Percentiles rank a stretch among this genome's conserved stretches.
These are phyloP conservation scores for Electrophaes corylata DNA, from an alignment of 2,888 invertebrate species.

Conservation along the genomic window DNA sequence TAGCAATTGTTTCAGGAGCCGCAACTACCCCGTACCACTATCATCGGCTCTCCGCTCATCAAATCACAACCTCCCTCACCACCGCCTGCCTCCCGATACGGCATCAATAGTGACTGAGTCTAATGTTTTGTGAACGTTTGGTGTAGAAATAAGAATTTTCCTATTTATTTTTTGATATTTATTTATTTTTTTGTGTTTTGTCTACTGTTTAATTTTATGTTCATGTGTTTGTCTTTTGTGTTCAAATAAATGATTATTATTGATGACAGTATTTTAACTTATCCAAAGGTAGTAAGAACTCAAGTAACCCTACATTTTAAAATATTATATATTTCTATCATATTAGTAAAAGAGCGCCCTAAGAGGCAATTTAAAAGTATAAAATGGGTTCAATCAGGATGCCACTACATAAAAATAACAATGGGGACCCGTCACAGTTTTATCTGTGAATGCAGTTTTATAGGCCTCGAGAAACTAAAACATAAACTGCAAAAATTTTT, in stretches of 20 bases:
- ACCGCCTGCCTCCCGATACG: conserved; percentile 16
- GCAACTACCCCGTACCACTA: conserved; percentile 52
- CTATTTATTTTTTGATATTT: conserved; percentile 7
- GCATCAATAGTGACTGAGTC: neutral
- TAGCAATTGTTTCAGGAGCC: conserved; percentile 50
- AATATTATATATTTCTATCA: too few species aligned
- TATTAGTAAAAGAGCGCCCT: neutral
- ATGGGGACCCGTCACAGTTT: too few species aligned
- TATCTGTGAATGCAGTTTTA: too few species aligned
- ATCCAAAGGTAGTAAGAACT: neutral
- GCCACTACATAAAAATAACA: conserved; percentile 14
- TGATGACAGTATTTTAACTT: neutral
- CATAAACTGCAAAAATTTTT: too few species aligned
- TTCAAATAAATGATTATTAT: conserved; percentile 20
- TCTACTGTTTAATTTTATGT: conserved; percentile 1
- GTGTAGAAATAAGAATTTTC: conserved; percentile 1
- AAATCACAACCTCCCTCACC: conserved; percentile 51
- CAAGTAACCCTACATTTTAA: neutral
- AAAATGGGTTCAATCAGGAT: neutral
- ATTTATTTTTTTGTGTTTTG: conserved; percentile 8
- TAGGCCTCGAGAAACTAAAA: too few species aligned
- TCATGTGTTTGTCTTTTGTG: conserved; percentile 19
- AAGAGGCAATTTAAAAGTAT: neutral
- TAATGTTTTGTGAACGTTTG: neutral
- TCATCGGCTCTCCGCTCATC: conserved; percentile 51